A percentile compares a stretch with the other conserved stretches of the same genome.
These are phyloP conservation scores for Osmerus mordax DNA, from an alignment of 2,113 vertebrate species.

Conservation along the genomic window DNA sequence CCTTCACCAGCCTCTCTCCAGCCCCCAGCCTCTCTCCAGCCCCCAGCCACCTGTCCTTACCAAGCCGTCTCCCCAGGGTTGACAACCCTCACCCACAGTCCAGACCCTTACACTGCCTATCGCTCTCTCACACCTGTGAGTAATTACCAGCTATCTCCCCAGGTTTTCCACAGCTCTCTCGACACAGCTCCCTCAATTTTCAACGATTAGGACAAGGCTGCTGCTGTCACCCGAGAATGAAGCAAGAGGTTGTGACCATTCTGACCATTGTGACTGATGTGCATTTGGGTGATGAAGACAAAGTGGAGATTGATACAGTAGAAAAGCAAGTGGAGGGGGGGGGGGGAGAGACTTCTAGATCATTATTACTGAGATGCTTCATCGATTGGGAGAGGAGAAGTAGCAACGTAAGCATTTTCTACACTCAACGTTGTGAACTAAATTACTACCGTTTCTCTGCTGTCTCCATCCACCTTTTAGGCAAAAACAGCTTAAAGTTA, in stretches of 20 bases:
- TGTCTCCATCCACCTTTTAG: background rate
- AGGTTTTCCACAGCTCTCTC: conserved; percentile 36
- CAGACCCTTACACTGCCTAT: conserved; percentile 42
- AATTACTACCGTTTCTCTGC: no score
- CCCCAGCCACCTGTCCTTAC: no score
- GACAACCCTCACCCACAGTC: conserved; percentile 25
- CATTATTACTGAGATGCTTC: background rate
- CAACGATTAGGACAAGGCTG: conserved; percentile 39
- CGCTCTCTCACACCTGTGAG: conserved; percentile 43
- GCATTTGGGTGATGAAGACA: no score
- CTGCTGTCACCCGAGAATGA: conserved; percentile 15
- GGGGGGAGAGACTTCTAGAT: no score
- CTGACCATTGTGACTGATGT: no score
- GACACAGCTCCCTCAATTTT: conserved; percentile 38
- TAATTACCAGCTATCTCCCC: conserved; percentile 44
- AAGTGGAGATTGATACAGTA: no score
- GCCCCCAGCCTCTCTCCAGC: background rate
- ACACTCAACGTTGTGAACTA: no score
- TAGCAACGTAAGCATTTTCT: no score
- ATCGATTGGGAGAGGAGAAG: background rate
- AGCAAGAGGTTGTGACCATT: no score
- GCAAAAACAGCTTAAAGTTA: background rate
- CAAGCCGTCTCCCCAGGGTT: background rate
- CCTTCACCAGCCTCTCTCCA: no score
- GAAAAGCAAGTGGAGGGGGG: no score